Conservation (phyloP, 2,113 vertebrate species). For the Myanophis thanlyinensis region DNA sequence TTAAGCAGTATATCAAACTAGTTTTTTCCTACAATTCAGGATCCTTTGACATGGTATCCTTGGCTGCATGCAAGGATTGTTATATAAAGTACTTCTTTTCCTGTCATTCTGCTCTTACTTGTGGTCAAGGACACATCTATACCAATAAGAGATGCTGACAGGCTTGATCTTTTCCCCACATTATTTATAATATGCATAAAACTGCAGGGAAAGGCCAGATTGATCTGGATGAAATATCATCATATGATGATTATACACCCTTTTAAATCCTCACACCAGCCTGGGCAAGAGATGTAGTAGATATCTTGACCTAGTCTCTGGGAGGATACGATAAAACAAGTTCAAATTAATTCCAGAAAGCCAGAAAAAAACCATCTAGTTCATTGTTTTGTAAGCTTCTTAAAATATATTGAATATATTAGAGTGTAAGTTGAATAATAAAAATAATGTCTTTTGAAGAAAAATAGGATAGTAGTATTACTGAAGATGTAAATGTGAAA, state of each 20-base stretch:
- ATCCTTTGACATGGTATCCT: not conserved
- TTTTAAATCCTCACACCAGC: not conserved
- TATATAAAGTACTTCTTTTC: not conserved
- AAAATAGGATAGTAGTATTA: not conserved
- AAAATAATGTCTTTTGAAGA: not conserved
- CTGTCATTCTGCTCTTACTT: not conserved
- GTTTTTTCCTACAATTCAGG: not conserved
- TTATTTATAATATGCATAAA: not conserved
- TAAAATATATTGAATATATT: not conserved
- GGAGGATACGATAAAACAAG: not conserved
- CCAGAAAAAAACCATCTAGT: not conserved
- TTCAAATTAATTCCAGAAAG: not conserved
- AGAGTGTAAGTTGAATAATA: not conserved
- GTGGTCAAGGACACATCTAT: not conserved
- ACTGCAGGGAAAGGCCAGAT: not conserved
- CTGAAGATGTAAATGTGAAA: not conserved
- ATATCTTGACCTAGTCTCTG: not conserved
- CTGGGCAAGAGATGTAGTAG: not conserved
- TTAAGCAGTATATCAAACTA: not conserved
- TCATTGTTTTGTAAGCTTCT: not conserved
- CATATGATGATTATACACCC: not conserved
- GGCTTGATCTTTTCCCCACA: not conserved
- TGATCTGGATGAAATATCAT: not conserved
- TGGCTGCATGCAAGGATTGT: not conserved
- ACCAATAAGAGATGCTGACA: not conserved